Percentiles rank a stretch among this genome's conserved stretches.
phyloP scores from a whole-genome alignment of 2,797 vertebrate species.

The Hyperoplus lanceolatus region DNA sequence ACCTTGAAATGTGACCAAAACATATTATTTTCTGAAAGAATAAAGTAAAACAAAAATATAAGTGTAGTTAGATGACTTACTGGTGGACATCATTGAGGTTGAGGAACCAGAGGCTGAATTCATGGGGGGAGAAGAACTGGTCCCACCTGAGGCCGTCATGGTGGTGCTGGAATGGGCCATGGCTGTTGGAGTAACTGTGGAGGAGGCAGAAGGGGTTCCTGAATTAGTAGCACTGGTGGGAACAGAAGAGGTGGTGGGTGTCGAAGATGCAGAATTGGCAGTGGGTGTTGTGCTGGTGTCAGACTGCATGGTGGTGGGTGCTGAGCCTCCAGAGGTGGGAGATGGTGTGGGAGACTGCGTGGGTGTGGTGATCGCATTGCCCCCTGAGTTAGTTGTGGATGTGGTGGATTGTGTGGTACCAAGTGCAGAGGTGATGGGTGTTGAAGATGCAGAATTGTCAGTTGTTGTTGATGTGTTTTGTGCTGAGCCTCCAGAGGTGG shows the following conservation, averaged over 20 bases:
- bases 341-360: background rate
- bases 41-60: constrained; percentile 23
- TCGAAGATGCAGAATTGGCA: constrained; percentile 7
- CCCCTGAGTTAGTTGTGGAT: background rate
- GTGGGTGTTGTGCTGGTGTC: background rate
- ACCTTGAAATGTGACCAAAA: background rate
- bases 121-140: background rate
- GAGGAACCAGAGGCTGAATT: background rate
- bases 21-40: background rate
- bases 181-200: constrained; percentile 12
- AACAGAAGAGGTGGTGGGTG: background rate
- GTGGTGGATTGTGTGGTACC: background rate
- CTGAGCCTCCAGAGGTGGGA: background rate
- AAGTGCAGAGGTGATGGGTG: background rate
- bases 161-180: background rate
- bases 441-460: background rate
- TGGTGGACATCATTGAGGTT: constrained; percentile 7
- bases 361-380: background rate
- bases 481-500: background rate
- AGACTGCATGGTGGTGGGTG: background rate
- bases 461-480: background rate
- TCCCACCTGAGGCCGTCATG: background rate
- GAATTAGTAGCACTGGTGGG: constrained; percentile 12
- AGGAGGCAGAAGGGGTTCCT: constrained; percentile 1
- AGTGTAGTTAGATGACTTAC: background rate